Conservation (phyloP, 2,888 invertebrate species). For the Corythucha ciliata region DNA sequence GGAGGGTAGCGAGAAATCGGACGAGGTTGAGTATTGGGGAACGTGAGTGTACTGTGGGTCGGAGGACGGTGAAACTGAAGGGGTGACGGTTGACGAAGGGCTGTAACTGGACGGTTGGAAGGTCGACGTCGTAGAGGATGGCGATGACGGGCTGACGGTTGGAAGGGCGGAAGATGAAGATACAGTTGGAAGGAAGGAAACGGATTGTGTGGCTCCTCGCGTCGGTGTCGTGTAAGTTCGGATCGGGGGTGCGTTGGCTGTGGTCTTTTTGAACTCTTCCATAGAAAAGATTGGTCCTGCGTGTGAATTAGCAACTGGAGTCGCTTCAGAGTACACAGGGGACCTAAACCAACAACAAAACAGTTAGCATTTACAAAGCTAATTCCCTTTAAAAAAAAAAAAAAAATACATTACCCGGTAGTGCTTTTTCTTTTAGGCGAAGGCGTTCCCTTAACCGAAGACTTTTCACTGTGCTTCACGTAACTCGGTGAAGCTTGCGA, state of each 20-base stretch:
- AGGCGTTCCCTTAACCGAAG: slow-evolving; percentile 12
- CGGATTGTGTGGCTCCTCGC: neutral
- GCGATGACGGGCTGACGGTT: slow-evolving; percentile 15
- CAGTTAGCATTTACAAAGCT: no score
- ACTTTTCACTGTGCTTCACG: slow-evolving; percentile 28
- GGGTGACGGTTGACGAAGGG: slow-evolving; percentile 8
- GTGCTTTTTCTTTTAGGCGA: slow-evolving; percentile 24
- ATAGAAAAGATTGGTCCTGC: slow-evolving; percentile 25
- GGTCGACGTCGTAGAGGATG: slow-evolving; percentile 15
- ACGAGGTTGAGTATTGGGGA: slow-evolving; percentile 32
- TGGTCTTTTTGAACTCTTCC: slow-evolving; percentile 17
- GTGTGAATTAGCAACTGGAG: slow-evolving; percentile 27
- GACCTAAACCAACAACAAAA: no score
- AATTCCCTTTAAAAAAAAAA: no score
- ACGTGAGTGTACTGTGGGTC: slow-evolving; percentile 15
- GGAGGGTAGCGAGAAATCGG: slow-evolving; percentile 40
- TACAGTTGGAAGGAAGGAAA: slow-evolving; percentile 8
- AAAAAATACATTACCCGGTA: no score
- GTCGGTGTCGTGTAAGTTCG: slow-evolving; percentile 6
- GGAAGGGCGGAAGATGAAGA: neutral
- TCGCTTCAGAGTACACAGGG: slow-evolving; percentile 24
- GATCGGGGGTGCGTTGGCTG: slow-evolving; percentile 8
- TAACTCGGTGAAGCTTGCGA: slow-evolving; percentile 33
- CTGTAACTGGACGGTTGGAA: neutral
- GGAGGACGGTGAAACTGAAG: slow-evolving; percentile 11